A percentile compares a stretch with the other conserved stretches of the same genome.
These are phyloP conservation scores for Galeopsomyia nigrocyanea DNA, from an alignment of 2,888 invertebrate genomes.

Conservation along the genomic window DNA sequence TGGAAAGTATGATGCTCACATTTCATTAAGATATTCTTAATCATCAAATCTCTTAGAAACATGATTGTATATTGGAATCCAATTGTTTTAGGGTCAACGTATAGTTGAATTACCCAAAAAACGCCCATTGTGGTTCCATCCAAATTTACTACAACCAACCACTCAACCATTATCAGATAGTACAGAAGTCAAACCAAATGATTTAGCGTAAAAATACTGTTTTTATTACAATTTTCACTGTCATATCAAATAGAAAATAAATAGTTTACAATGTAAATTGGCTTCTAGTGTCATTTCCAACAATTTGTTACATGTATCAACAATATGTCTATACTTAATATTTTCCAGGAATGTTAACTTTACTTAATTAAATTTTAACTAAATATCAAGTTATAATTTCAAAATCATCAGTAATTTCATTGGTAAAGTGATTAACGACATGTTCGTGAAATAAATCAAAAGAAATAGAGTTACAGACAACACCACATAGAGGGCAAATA, in stretches of 20 bases:
- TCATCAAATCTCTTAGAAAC: conserved; percentile 4
- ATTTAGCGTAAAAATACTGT: conserved; percentile 73
- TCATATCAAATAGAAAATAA: conserved; percentile 45
- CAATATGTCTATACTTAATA: too few species aligned
- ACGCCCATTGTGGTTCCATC: conserved; percentile 90
- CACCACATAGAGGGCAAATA: conserved; percentile 84
- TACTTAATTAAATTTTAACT: background rate
- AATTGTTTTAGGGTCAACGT: conserved; percentile 73
- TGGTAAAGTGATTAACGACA: conserved; percentile 82
- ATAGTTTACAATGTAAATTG: conserved; percentile 14
- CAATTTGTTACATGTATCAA: background rate
- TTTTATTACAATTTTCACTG: conserved; percentile 13
- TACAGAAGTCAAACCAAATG: conserved; percentile 75
- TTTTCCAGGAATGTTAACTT: too few species aligned
- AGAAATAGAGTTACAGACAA: conserved; percentile 72
- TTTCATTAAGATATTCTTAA: background rate
- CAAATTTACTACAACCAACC: conserved; percentile 84
- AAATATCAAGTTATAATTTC: conserved; percentile 39
- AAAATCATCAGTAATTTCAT: conserved; percentile 66
- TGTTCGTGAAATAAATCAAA: conserved; percentile 81
- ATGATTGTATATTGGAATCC: conserved; percentile 33
- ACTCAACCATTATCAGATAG: conserved; percentile 79
- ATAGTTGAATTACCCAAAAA: conserved; percentile 89
- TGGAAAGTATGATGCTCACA: conserved; percentile 63
- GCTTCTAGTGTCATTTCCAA: background rate